Evolutionary conservation across 2,113 vertebrate species (phyloP).

Genomic region (Crotalus helleri): DNA sequence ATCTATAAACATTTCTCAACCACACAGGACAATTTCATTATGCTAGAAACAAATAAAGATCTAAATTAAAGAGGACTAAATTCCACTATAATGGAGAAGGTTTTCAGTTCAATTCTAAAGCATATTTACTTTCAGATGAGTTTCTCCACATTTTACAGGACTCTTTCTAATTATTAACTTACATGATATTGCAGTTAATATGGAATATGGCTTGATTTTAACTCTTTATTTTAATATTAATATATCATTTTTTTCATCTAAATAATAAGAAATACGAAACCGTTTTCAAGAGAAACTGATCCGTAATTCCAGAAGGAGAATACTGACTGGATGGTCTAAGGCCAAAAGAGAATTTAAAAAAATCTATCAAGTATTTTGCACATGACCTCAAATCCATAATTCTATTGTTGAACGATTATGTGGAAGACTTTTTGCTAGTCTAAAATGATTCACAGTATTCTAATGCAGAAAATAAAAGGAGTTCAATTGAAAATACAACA

Average conservation of each 20-base stretch:
- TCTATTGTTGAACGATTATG: neutral
- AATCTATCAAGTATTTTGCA: neutral
- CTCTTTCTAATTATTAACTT: neutral
- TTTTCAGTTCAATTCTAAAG: neutral
- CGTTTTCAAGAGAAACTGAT: neutral
- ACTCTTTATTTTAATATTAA: neutral
- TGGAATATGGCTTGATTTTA: neutral
- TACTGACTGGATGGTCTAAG: neutral
- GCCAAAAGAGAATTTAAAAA: neutral
- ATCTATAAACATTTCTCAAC: neutral
- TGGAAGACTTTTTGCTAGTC: neutral
- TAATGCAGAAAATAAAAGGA: neutral
- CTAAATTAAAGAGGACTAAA: neutral
- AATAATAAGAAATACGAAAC: neutral
- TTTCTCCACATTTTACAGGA: neutral
- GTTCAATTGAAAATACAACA: neutral
- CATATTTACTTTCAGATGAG: neutral
- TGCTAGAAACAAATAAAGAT: neutral
- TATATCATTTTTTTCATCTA: neutral
- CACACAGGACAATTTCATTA: neutral
- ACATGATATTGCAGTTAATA: neutral
- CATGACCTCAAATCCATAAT: neutral
- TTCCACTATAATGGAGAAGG: neutral
- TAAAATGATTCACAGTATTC: neutral
- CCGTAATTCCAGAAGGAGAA: neutral